Conservation (phyloP, 2,113 vertebrate species). For the Muntiacus muntjak region DNA sequence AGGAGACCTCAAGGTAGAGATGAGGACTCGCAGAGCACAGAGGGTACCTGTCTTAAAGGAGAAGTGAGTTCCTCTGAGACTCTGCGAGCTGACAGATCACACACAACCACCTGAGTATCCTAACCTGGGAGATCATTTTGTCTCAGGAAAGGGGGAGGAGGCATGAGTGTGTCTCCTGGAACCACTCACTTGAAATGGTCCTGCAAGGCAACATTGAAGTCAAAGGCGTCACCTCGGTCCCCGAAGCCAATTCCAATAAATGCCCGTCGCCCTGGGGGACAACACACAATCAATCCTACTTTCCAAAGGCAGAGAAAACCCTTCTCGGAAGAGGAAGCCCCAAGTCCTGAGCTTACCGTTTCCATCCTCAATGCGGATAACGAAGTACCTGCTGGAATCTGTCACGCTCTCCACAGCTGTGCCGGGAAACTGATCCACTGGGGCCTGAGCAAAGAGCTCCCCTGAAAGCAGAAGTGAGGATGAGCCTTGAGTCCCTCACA, state of each 20-base stretch:
- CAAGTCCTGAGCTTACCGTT: conserved; percentile 77
- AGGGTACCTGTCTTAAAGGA: not conserved
- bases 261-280: conserved; percentile 88
- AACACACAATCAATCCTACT: not conserved
- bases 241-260: conserved; percentile 95
- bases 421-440: conserved; percentile 94
- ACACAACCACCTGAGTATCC: accelerated
- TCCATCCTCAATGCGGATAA: conserved; percentile 91
- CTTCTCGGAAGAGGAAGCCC: not conserved
- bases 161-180: accelerated
- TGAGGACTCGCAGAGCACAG: not conserved
- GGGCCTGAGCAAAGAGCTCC: conserved; percentile 95
- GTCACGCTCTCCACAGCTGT: conserved; percentile 88
- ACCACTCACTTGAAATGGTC: conserved; percentile 97
- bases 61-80: not conserved
- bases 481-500: not conserved
- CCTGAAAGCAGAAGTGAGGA: conserved; percentile 76
- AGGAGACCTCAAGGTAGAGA: not conserved
- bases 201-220: conserved; percentile 97
- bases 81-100: not conserved
- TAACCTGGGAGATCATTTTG: not conserved
- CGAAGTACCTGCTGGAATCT: conserved; percentile 97
- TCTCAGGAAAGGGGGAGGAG: not conserved
- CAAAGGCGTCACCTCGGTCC: conserved; percentile 96
- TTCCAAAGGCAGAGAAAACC: not conserved